Evolutionary conservation across 2,888 invertebrate species (phyloP).

Genomic region (Gordius sp.): DNA sequence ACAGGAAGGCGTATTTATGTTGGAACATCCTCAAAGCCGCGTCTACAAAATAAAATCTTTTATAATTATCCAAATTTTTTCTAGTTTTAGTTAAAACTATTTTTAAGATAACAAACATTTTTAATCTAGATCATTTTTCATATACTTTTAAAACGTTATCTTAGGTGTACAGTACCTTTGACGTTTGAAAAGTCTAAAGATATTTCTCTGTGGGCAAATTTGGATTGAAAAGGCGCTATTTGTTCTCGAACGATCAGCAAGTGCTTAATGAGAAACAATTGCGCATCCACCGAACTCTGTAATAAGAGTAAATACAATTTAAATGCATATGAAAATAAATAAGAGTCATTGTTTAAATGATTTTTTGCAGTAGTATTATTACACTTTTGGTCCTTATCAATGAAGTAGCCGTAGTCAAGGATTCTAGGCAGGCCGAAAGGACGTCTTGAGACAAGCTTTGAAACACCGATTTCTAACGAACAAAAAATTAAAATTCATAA

Average conservation of each 20-base stretch:
- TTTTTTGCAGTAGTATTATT: slow-evolving; percentile 21
- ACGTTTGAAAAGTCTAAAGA: slow-evolving; percentile 71
- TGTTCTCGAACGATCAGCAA: slow-evolving; percentile 79
- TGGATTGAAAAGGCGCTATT: slow-evolving; percentile 79
- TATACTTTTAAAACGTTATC: too few relatives aligned
- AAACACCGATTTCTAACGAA: slow-evolving; percentile 51
- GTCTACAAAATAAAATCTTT: slow-evolving; percentile 23
- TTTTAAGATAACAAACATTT: slow-evolving; percentile 20
- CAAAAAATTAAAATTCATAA: not conserved
- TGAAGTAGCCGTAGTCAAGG: slow-evolving; percentile 51
- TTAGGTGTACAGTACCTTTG: slow-evolving; percentile 45
- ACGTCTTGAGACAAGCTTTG: slow-evolving; percentile 90
- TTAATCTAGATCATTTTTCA: too few relatives aligned
- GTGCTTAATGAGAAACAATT: slow-evolving; percentile 90
- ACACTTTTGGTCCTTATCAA: slow-evolving; percentile 48
- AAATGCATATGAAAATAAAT: slow-evolving; percentile 16
- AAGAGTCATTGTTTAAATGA: slow-evolving; percentile 1
- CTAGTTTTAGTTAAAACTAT: slow-evolving; percentile 21
- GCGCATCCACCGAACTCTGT: slow-evolving; percentile 56
- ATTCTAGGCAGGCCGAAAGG: slow-evolving; percentile 62
- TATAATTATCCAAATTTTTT: not conserved
- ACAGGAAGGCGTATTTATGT: slow-evolving; percentile 57
- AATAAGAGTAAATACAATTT: slow-evolving; percentile 18
- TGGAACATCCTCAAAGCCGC: slow-evolving; percentile 35
- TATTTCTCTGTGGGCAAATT: slow-evolving; percentile 69